These are phyloP conservation scores for Girardinichthys multiradiatus DNA, from an alignment of 2,113 vertebrate genomes.

Conservation along the genomic window DNA sequence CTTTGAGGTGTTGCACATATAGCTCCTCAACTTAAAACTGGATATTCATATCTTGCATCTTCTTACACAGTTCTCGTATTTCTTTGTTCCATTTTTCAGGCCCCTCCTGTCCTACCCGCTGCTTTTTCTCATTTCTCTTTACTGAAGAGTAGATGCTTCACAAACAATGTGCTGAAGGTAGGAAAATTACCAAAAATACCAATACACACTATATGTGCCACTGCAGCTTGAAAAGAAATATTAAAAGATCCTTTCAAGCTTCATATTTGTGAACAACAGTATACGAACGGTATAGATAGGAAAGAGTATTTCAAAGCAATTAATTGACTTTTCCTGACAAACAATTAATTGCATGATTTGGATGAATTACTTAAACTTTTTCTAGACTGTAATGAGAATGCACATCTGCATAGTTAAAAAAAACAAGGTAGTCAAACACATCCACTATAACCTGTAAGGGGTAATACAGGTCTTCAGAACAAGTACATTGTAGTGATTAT, in stretches of 20 bases:
- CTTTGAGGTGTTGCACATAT: neutral
- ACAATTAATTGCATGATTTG: neutral
- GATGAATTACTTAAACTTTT: neutral
- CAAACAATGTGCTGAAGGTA: neutral
- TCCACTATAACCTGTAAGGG: neutral
- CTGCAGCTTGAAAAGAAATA: neutral
- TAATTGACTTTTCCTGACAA: slow-evolving; percentile 50
- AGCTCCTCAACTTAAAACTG: neutral
- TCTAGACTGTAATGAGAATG: no score
- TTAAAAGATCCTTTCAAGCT: neutral
- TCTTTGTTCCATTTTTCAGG: neutral
- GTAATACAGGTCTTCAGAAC: no score
- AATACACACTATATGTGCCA: neutral
- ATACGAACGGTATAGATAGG: neutral
- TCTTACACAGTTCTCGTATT: neutral
- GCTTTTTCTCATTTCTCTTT: neutral
- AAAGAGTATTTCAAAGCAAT: slow-evolving; percentile 31
- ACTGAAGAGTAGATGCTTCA: neutral
- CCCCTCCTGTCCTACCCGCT: neutral
- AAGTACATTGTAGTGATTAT: no score
- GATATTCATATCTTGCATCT: neutral
- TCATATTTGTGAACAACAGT: neutral
- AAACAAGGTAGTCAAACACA: neutral
- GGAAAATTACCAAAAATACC: neutral
- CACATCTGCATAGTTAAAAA: neutral